Conservation (phyloP, 2,797 vertebrate genomes). For the Spinus olivaceus region DNA sequence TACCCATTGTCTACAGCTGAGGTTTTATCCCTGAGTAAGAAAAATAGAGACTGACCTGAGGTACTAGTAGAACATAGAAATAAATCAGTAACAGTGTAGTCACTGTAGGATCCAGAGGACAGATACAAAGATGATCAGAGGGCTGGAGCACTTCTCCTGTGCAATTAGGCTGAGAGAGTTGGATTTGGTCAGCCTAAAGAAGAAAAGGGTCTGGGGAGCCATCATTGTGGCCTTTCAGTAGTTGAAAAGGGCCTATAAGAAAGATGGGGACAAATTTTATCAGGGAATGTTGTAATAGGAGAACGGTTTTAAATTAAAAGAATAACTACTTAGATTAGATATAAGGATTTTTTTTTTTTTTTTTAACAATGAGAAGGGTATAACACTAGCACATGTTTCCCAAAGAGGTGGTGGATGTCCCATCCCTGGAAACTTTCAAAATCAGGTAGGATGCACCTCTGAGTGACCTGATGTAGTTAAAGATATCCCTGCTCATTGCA, state of each 20-base stretch:
- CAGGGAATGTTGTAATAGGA: background rate
- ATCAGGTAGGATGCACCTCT: background rate
- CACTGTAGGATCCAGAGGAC: background rate
- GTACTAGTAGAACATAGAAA: background rate
- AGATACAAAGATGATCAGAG: background rate
- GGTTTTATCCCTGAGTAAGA: background rate
- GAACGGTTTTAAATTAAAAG: background rate
- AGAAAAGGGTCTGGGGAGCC: background rate
- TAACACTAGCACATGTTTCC: background rate
- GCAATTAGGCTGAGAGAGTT: background rate
- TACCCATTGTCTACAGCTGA: background rate
- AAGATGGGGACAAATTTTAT: background rate
- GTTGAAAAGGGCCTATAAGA: background rate
- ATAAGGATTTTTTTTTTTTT: too few species aligned
- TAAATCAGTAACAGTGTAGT: background rate
- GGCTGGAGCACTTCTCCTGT: background rate
- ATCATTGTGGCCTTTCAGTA: background rate
- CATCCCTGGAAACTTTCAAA: background rate
- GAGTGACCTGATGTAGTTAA: background rate
- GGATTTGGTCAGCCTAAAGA: background rate
- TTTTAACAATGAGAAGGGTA: background rate
- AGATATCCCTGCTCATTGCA: background rate
- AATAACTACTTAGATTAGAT: background rate
- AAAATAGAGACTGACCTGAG: background rate
- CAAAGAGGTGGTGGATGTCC: background rate